phyloP scores from a whole-genome alignment of 1,140 invertebrate species.

The Papilio helenus region DNA sequence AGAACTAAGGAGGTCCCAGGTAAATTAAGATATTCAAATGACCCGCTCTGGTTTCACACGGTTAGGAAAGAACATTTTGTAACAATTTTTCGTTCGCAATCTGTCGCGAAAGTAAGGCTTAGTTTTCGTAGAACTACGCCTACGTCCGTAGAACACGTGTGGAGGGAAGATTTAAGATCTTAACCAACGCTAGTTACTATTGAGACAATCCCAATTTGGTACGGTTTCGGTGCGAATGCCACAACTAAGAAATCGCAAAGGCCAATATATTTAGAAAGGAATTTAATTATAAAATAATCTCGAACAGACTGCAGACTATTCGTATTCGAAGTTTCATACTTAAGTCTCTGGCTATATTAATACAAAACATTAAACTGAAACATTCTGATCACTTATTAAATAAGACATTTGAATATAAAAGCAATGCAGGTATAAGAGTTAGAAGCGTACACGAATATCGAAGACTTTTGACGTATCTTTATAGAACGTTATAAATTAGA shows the following conservation, averaged over 20 bases:
- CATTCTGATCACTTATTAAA: background rate
- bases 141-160: background rate
- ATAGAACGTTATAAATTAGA: constrained; percentile 73
- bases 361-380: background rate
- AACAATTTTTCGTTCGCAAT: background rate
- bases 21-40: constrained; percentile 11
- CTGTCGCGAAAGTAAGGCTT: background rate
- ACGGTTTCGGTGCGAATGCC: background rate
- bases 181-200: background rate
- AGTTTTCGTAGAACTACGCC: background rate
- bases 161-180: background rate
- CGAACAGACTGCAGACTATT: background rate
- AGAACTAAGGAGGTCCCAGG: constrained; percentile 32
- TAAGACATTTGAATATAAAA: constrained; percentile 35
- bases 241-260: background rate
- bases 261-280: background rate
- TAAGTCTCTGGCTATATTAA: too few species aligned
- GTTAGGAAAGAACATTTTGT: background rate
- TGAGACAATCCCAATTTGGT: background rate
- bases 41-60: background rate
- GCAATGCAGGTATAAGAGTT: constrained; percentile 30
- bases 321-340: background rate
- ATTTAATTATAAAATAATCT: background rate
- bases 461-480: constrained; percentile 70
- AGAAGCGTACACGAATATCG: constrained; percentile 51